Conservation (phyloP, 2,888 invertebrate species). For the Gari tellinella region DNA sequence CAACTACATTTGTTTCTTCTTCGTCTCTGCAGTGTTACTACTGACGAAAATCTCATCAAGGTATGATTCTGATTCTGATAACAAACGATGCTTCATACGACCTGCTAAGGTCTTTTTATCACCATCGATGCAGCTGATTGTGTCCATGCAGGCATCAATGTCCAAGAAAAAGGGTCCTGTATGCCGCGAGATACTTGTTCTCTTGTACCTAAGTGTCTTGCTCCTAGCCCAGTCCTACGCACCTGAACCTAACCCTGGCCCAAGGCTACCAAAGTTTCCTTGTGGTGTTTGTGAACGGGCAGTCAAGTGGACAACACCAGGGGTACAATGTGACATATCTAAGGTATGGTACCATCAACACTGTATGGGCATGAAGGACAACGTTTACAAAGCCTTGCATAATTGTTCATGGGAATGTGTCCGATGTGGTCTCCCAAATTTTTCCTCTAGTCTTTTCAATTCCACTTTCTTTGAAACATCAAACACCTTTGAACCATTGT, state of each 20-base stretch:
- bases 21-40: too few species aligned
- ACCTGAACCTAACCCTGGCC: slow-evolving; percentile 12
- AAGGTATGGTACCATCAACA: slow-evolving; percentile 23
- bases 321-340: slow-evolving; percentile 12
- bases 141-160: neutral
- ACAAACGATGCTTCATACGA: too few species aligned
- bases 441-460: slow-evolving; percentile 11
- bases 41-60: too few species aligned
- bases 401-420: slow-evolving; percentile 18
- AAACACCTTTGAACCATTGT: slow-evolving; percentile 1
- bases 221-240: slow-evolving; percentile 8
- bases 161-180: slow-evolving; percentile 13
- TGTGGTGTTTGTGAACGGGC: slow-evolving; percentile 1
- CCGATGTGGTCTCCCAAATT: slow-evolving; percentile 16
- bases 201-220: slow-evolving; percentile 4
- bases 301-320: too few species aligned
- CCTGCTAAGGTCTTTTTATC: too few species aligned
- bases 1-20: too few species aligned
- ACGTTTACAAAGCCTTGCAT: slow-evolving; percentile 3
- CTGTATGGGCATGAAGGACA: slow-evolving; percentile 19
- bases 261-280: slow-evolving; percentile 9
- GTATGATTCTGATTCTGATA: too few species aligned
- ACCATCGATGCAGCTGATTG: neutral
- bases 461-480: slow-evolving; percentile 6
- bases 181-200: slow-evolving; percentile 7